Evolutionary conservation across 2,113 vertebrate species (phyloP), one percentile per base, ranked within the genome.

Genomic region (Morone saxatilis): DNA sequence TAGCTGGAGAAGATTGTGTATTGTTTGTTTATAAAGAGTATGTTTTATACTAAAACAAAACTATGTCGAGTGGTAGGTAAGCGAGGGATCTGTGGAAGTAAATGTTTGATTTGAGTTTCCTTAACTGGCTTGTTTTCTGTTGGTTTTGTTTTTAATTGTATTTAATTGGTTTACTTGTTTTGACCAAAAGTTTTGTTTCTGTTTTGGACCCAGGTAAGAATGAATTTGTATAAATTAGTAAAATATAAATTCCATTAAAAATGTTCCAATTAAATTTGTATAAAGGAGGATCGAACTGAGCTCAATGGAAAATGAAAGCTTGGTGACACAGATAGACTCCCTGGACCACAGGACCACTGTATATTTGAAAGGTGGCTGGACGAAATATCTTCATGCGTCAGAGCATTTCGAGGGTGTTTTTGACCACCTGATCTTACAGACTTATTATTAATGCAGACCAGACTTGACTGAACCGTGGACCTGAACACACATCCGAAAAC

Each of bases 11-110:
- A 96, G 81, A 86, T 79, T 96, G 96, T 96, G 96, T 94, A 96
- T 91, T 94, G 94, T 96, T 95, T 95, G 94, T 97, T 97, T 95
- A 96, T 97, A 97, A 97, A 91, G 94, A 96, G 93, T 96, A 95
- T 95, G 95, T 96, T 96, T 96, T 94, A 95, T 96, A 96, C 95
- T 96, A 93, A 95, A 96, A 94, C 94, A 93, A 80, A 91, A 87
- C 92, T 79, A 94, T 90, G 95, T 95, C 84, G 92, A 68, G 91
- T 96, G 94, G 90, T 95, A 94, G 95, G 88, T 91, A 91, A 88
- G 89, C 91, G 90, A 92, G 92, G 92, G 91, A 96, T 94, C 90
- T 92, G 93, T 95, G 94, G 94, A 94, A 93, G 89, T 95, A 94
- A 92, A 91, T 9, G 89, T 96, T 92, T 91, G 62, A 61, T 82